phyloP scores from a whole-genome alignment of 2,113 vertebrate genomes.

The Tupaia chinensis region DNA sequence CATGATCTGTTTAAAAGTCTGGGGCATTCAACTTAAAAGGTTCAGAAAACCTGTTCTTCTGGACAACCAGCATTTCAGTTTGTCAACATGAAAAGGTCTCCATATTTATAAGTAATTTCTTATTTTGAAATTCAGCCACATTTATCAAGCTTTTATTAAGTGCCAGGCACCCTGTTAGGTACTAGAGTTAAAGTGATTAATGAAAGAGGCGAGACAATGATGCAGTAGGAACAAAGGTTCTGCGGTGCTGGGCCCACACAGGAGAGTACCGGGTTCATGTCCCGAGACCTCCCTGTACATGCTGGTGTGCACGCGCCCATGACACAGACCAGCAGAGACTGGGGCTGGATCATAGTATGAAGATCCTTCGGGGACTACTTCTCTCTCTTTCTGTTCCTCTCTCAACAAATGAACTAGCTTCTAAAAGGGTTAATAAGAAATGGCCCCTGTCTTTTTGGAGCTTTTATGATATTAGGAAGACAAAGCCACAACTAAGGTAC shows the following conservation, averaged over 20 bases:
- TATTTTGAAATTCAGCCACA: not conserved
- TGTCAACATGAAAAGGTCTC: not conserved
- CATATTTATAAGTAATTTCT: not conserved
- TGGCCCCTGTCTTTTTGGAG: not conserved
- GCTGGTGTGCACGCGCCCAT: too few species aligned
- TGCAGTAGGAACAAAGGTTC: too few species aligned
- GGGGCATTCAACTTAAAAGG: not conserved
- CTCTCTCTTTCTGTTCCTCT: too few species aligned
- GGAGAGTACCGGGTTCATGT: too few species aligned
- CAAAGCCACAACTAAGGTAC: not conserved
- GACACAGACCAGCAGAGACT: too few species aligned
- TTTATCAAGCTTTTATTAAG: not conserved
- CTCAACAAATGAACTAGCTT: too few species aligned
- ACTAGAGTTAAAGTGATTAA: not conserved
- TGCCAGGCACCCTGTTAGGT: not conserved
- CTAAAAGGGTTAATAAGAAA: not conserved
- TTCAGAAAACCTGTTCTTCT: not conserved
- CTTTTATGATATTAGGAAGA: not conserved
- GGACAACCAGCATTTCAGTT: not conserved
- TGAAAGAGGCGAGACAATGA: too few species aligned
- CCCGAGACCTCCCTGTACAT: too few species aligned
- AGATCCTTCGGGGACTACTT: too few species aligned
- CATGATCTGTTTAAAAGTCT: not conserved
- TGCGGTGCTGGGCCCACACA: too few species aligned
- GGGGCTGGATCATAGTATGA: too few species aligned